phyloP scores from a whole-genome alignment of 2,113 vertebrate species.

The Leuciscus idus region DNA sequence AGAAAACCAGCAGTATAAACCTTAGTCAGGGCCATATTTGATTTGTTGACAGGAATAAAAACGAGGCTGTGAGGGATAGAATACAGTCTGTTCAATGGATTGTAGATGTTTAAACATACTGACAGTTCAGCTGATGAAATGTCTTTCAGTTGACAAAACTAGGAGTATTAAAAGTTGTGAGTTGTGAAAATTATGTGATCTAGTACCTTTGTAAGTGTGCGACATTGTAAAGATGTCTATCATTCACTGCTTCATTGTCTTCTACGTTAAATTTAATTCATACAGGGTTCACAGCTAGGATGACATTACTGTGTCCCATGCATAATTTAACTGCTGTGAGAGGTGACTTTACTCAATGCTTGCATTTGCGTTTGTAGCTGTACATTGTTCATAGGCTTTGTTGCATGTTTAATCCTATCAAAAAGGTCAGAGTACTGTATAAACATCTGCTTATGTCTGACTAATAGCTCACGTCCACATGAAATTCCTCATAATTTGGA shows the following conservation, averaged over 20 bases:
- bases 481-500: constrained; percentile 61
- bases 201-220: too few species aligned
- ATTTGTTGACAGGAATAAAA: too few species aligned
- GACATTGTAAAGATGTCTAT: too few species aligned
- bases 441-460: constrained; percentile 73
- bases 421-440: constrained; percentile 63
- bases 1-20: background rate
- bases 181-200: too few species aligned
- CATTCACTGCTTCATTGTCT: too few species aligned
- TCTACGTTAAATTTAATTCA: background rate
- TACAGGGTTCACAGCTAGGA: background rate
- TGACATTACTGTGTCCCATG: background rate
- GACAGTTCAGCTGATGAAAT: too few species aligned
- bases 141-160: too few species aligned
- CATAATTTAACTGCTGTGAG: background rate
- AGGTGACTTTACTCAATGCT: background rate
- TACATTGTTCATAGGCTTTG: background rate
- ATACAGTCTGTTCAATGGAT: too few species aligned
- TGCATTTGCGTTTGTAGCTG: background rate
- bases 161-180: too few species aligned
- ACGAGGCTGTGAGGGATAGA: too few species aligned
- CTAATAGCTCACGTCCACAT: constrained; percentile 64
- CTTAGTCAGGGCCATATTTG: too few species aligned
- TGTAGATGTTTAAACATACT: too few species aligned
- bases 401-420: constrained; percentile 70